These are phyloP conservation scores for Dolichoris vasculosae DNA, from an alignment of 1,140 invertebrate species.

Conservation along the genomic window DNA sequence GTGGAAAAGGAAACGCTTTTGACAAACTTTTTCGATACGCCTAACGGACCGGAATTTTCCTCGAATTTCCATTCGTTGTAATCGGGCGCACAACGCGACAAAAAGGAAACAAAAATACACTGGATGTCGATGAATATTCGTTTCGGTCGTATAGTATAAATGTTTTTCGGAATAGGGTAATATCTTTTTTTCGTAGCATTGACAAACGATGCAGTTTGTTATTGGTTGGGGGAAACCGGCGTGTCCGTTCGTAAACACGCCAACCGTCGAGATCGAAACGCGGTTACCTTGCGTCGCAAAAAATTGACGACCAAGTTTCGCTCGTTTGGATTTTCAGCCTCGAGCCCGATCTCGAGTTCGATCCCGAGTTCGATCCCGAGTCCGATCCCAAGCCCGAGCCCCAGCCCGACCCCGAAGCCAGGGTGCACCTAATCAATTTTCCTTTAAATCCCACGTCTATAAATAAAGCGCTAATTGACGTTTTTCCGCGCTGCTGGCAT, in stretches of 20 bases:
- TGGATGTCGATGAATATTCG: not conserved
- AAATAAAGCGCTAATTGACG: slow-evolving; percentile 36
- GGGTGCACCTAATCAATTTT: slow-evolving; percentile 4
- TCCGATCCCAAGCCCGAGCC: no score
- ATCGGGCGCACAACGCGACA: not conserved
- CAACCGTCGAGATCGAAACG: not conserved
- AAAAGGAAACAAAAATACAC: not conserved
- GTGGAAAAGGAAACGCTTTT: not conserved
- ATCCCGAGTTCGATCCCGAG: no score
- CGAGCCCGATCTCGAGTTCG: no score
- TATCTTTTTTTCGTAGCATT: not conserved
- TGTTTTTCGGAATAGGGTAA: not conserved
- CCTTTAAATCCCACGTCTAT: not conserved
- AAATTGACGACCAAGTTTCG: no score
- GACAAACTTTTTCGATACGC: not conserved
- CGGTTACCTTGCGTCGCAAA: not conserved
- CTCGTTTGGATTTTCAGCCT: not conserved
- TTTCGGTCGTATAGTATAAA: not conserved
- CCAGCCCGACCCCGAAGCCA: no score
- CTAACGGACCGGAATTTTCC: not conserved
- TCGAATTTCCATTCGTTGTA: not conserved
- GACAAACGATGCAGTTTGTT: not conserved
- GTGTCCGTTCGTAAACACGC: not conserved
- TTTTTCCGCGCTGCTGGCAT: not conserved
- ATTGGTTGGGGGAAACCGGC: not conserved